Conservation (phyloP, 2,113 vertebrate species). For the Parotia lawesii region DNA sequence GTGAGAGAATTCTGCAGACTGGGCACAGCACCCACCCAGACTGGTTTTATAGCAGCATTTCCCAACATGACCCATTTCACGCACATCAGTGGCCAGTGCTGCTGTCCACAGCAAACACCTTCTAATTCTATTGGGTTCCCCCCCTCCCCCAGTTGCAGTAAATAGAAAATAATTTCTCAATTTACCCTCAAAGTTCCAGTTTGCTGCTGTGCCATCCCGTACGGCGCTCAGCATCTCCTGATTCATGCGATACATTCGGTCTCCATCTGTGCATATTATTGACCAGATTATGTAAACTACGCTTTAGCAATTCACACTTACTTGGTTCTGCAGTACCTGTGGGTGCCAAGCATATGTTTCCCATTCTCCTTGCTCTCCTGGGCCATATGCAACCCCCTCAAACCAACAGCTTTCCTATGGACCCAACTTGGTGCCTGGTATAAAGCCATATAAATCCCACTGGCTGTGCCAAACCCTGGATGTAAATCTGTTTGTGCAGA, state of each 20-base stretch:
- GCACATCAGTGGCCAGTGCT: neutral
- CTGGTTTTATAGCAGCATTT: neutral
- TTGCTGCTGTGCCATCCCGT: conserved; percentile 8
- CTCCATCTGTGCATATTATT: conserved; percentile 58
- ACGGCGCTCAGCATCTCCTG: neutral
- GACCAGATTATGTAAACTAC: conserved; percentile 54
- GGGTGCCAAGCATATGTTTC: conserved; percentile 61
- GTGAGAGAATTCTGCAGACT: neutral
- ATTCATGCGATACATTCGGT: conserved; percentile 1
- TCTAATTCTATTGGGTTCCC: neutral
- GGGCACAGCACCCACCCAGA: neutral
- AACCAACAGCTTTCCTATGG: neutral
- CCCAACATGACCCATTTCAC: rapidly evolving
- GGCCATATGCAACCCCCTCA: conserved; percentile 17
- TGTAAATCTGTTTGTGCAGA: neutral
- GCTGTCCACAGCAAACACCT: neutral
- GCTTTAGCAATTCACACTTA: conserved; percentile 35
- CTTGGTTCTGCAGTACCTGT: conserved; percentile 43
- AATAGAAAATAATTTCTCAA: neutral
- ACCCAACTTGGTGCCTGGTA: neutral
- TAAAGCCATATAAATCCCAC: neutral
- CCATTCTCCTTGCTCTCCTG: conserved; percentile 41
- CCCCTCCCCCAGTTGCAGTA: neutral
- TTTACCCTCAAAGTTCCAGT: neutral
- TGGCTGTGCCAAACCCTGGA: neutral